These are phyloP conservation scores for Bombus fervidus DNA, from an alignment of 1,140 invertebrate genomes.

Conservation along the genomic window DNA sequence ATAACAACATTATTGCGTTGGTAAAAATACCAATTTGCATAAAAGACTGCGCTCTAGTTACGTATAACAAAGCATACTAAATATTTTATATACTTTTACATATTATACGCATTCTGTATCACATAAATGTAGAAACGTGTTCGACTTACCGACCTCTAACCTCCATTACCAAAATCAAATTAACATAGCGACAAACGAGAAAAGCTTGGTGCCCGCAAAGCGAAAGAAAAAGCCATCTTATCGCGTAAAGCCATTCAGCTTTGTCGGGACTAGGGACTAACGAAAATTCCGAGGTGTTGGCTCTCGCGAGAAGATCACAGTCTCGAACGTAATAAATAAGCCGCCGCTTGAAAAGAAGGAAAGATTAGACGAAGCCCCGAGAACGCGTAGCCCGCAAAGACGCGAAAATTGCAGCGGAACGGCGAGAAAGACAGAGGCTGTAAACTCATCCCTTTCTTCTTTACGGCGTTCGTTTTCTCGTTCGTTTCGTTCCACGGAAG, in stretches of 20 bases:
- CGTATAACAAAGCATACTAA: too few species aligned
- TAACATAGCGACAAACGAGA: neutral
- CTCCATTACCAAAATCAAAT: neutral
- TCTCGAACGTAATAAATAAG: conserved; percentile 30
- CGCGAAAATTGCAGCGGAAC: conserved; percentile 14
- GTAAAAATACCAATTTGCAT: too few species aligned
- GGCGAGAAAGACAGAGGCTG: neutral
- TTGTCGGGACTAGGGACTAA: conserved; percentile 6
- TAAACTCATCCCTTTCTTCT: neutral
- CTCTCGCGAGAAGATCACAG: neutral
- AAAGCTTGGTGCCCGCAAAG: neutral
- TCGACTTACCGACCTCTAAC: neutral
- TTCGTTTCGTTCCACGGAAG: neutral
- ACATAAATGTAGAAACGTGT: neutral
- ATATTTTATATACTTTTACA: too few species aligned
- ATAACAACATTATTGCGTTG: too few species aligned
- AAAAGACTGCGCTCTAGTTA: too few species aligned
- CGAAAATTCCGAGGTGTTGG: conserved; percentile 24
- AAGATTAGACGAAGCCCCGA: conserved; percentile 12
- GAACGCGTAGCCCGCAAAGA: neutral
- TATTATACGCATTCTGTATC: neutral
- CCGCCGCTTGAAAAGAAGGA: neutral
- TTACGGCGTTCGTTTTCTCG: neutral
- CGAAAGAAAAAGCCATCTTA: neutral
- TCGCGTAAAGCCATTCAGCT: neutral